Percentiles rank a stretch among this genome's conserved stretches.
These are phyloP conservation scores for Drosophila tanythrix DNA, from an alignment of 2,888 invertebrate species.

Conservation along the genomic window DNA sequence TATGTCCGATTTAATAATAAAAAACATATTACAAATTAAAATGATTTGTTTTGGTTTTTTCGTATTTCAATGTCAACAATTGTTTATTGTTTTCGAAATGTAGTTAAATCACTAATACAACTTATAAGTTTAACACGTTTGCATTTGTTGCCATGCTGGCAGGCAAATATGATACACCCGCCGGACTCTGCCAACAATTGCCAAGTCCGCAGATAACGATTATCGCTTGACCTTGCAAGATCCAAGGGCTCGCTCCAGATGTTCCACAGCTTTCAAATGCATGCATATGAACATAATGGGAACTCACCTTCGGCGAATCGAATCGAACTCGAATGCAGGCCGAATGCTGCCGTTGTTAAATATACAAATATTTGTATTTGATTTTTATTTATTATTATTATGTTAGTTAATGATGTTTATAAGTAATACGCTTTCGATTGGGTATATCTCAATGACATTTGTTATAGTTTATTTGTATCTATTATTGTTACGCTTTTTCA, in stretches of 20 bases:
- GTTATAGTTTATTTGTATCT: too few species aligned
- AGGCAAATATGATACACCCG: conserved; percentile 19
- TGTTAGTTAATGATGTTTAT: conserved; percentile 13
- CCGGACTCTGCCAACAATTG: conserved; percentile 28
- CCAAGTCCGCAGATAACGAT: conserved; percentile 10
- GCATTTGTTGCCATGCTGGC: neutral
- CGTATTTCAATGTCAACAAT: neutral
- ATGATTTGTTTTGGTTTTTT: neutral
- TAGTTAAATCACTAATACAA: neutral
- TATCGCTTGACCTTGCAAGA: conserved; percentile 27
- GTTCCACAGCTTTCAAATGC: conserved; percentile 46
- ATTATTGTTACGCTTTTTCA: neutral
- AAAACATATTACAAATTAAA: neutral
- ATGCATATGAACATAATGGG: conserved; percentile 42
- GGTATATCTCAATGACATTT: neutral
- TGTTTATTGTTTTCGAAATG: neutral
- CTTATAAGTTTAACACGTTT: neutral
- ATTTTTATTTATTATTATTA: conserved; percentile 7
- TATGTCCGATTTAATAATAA: neutral
- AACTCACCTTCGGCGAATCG: conserved; percentile 50
- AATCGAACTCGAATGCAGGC: conserved; percentile 42
- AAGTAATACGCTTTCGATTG: conserved; percentile 6
- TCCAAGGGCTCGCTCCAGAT: conserved; percentile 58
- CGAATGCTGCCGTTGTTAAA: conserved; percentile 48
- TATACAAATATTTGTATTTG: conserved; percentile 24